These are phyloP conservation scores for Campylomormyrus tamandua DNA, from an alignment of 2,113 vertebrate species.

Conservation along the genomic window DNA sequence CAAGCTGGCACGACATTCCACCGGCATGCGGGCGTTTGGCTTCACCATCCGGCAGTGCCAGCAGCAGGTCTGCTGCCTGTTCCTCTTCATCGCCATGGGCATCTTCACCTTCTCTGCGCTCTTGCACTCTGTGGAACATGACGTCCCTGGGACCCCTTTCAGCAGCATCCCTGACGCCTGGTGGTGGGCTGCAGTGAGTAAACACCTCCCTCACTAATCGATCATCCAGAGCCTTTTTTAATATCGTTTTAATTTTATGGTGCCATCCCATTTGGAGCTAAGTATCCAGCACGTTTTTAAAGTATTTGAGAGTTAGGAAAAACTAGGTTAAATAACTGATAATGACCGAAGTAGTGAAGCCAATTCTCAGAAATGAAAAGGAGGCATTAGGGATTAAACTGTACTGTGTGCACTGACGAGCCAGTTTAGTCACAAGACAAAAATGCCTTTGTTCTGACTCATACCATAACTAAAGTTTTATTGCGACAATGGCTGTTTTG, in stretches of 20 bases:
- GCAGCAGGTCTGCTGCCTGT: conserved; percentile 84
- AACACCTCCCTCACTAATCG: neutral
- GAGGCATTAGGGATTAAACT: neutral
- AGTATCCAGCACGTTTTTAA: neutral
- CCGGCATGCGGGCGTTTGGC: conserved; percentile 78
- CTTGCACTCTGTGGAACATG: conserved; percentile 80
- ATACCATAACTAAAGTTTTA: neutral
- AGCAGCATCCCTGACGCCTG: conserved; percentile 82
- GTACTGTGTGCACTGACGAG: neutral
- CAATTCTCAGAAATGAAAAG: neutral
- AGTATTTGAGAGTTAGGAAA: neutral
- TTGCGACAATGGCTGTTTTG: neutral
- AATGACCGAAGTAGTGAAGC: neutral
- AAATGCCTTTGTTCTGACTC: neutral
- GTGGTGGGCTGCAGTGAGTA: conserved; percentile 90
- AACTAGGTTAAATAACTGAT: neutral
- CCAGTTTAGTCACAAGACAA: neutral
- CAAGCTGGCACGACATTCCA: conserved; percentile 82
- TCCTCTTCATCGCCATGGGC: conserved; percentile 84
- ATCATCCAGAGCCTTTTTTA: neutral
- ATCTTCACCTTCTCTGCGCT: conserved; percentile 85
- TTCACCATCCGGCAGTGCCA: conserved; percentile 87
- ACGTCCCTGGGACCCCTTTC: conserved; percentile 74
- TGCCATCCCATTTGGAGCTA: neutral
- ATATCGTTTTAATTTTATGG: neutral